Percentiles rank a stretch among this genome's conserved stretches.
phyloP scores from a whole-genome alignment of 2,797 vertebrate genomes.

The Mycteria americana region DNA sequence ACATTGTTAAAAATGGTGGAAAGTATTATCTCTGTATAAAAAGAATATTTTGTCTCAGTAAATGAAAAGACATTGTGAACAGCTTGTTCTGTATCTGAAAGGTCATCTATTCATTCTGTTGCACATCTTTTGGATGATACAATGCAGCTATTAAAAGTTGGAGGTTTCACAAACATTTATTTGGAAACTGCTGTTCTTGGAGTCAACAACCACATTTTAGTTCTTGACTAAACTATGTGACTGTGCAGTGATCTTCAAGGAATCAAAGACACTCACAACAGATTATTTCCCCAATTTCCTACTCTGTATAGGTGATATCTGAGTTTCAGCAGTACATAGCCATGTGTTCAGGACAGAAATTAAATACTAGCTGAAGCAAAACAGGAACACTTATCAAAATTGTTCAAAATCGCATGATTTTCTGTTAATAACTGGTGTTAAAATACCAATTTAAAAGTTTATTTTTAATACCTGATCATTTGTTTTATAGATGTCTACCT shows the following conservation, averaged over 20 bases:
- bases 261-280: neutral
- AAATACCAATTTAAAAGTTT: neutral
- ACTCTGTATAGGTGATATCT: neutral
- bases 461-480: neutral
- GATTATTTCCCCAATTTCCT: neutral
- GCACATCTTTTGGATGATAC: neutral
- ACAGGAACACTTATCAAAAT: neutral
- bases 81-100: constrained; percentile 38
- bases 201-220: constrained; percentile 17
- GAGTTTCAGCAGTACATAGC: neutral
- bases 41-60: constrained; percentile 44
- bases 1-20: constrained; percentile 22
- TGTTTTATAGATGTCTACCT: neutral
- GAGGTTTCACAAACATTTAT: constrained; percentile 40
- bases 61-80: constrained; percentile 34
- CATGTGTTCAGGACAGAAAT: neutral
- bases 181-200: constrained; percentile 23
- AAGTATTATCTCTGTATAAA: constrained; percentile 41
- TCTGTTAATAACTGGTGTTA: neutral
- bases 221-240: neutral
- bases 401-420: neutral
- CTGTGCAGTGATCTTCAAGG: neutral
- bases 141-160: neutral
- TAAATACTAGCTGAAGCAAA: neutral
- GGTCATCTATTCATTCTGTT: constrained; percentile 2